Conservation (phyloP, 2,113 vertebrate species). For the Okapia johnstoni region DNA sequence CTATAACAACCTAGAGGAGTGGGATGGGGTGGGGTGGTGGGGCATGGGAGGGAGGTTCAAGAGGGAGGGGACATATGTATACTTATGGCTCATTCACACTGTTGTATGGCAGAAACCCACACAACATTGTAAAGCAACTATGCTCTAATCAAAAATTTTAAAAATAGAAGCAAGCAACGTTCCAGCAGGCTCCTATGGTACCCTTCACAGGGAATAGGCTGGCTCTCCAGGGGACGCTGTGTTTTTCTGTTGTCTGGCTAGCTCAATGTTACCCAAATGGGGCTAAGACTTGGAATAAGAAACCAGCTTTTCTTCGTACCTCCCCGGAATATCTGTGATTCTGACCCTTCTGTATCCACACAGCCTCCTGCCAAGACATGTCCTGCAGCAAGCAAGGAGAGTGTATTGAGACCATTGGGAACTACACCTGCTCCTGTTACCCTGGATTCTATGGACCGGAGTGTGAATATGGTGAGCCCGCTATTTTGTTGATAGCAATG, state of each 20-base stretch:
- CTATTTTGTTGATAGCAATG: no score
- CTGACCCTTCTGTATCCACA: neutral
- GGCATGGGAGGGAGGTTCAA: neutral
- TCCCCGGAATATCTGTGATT: neutral
- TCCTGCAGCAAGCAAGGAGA: slow-evolving; percentile 83
- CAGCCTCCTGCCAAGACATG: slow-evolving; percentile 86
- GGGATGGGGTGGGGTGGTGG: neutral
- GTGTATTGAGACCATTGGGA: slow-evolving; percentile 92
- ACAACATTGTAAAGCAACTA: neutral
- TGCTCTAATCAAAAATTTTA: neutral
- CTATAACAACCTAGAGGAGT: neutral
- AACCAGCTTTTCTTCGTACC: neutral
- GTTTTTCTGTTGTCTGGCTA: neutral
- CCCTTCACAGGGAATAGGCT: rapidly evolving
- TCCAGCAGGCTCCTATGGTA: rapidly evolving
- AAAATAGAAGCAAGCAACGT: rapidly evolving
- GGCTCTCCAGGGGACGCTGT: no score
- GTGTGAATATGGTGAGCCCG: slow-evolving; percentile 84
- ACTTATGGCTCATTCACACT: neutral
- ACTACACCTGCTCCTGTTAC: slow-evolving; percentile 85
- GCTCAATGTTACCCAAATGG: neutral
- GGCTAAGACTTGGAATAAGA: neutral
- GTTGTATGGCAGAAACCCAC: neutral
- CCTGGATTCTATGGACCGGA: slow-evolving; percentile 85
- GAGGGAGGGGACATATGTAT: neutral